Evolutionary conservation across 2,888 invertebrate species (phyloP), one percentile per base, ranked within the genome.

Genomic region (Caenorhabditis sp.): DNA sequence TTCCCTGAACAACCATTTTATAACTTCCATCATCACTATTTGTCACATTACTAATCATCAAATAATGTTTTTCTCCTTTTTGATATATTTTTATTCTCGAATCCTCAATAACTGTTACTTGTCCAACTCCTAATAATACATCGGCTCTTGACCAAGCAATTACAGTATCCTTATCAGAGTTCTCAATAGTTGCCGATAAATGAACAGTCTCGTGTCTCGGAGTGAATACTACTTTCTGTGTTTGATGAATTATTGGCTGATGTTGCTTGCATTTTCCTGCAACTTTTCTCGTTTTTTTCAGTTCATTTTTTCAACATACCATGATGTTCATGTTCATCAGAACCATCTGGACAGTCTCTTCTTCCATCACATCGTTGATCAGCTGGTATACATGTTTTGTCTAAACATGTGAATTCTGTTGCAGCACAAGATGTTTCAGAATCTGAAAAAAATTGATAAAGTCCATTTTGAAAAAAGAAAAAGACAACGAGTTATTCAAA

Each of bases 271-370:
- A 83, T 58, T 75, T 68, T 58, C 77, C 31, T 31, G 31, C 5
- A 31, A 31, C 4, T 31, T 6, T 36, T 27, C 19, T 19, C 26
- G 12, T 19, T 24, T 14, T 19, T 14, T n/a, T n/a, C 14, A 50
- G 23, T 26, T 37, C 6, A 1, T 53, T 26, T 37, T 8, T 1
- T 24, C 4, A 36, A 78, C 78, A 31, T 31, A 31, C 31, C 82
- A 37, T 79, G 76, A 21, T 69, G 68, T 24, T 66, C 91, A 58
- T 90, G 90, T 89, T 97, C 97, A 88, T 97, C 97, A 0, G 93
- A 93, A 12, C 92, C 91, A 88, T 97, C 97, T 0, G 92, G 92
- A 87, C 97, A 97, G 89, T 97, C 96, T 83, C 93, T 92, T 82
- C 95, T 94, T 0, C 93, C 92, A 88, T 97, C 96, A 88, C 97